A percentile compares a stretch with the other conserved stretches of the same genome.
Conservation (phyloP, 2,797 vertebrate species). For the Trichosurus vulpecula region DNA sequence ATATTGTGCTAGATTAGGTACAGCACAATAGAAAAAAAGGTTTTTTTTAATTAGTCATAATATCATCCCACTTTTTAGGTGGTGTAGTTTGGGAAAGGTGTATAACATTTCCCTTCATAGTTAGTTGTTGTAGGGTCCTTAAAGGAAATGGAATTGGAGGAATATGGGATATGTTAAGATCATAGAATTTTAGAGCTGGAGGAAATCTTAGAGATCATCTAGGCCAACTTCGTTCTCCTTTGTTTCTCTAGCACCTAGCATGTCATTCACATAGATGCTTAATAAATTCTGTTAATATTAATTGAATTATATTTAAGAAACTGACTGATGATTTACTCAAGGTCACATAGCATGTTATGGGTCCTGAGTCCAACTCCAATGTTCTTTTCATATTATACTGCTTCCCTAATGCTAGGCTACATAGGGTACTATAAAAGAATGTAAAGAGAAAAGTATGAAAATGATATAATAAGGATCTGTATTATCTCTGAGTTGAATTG, state of each 20-base stretch:
- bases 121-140: constrained; percentile 25
- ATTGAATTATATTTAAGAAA: not conserved
- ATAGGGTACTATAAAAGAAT: not conserved
- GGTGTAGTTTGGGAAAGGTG: constrained; percentile 6
- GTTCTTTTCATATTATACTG: not conserved
- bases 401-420: too few species aligned
- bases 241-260: not conserved
- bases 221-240: not conserved
- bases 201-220: not conserved
- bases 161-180: not conserved
- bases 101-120: constrained; percentile 16
- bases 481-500: constrained; percentile 8
- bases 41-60: constrained; percentile 21
- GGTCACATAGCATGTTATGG: not conserved
- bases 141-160: not conserved
- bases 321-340: not conserved
- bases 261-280: not conserved
- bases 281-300: not conserved
- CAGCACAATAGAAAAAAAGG: constrained; percentile 1
- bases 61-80: not conserved
- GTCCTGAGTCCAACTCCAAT: not conserved
- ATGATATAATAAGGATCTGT: not conserved
- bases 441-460: not conserved
- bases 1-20: constrained; percentile 1
- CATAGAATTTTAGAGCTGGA: not conserved